These are phyloP conservation scores for Watsonalla binaria DNA, from an alignment of 2,888 invertebrate species.

Conservation along the genomic window DNA sequence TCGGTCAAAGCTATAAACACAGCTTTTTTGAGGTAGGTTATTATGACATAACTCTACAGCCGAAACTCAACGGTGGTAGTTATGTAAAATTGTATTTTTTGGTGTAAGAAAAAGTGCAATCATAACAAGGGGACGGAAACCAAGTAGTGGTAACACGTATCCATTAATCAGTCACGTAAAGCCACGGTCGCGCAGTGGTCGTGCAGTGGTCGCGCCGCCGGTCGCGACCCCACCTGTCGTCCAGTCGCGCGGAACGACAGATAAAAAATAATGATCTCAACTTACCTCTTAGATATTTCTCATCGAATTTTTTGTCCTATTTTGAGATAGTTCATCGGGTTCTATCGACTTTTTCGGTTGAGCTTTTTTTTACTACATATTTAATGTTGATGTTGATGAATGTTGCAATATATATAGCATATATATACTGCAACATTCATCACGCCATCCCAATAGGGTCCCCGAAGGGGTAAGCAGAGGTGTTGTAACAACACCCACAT, in stretches of 20 bases:
- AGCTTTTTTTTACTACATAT: conserved; percentile 6
- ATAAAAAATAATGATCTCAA: conserved; percentile 52
- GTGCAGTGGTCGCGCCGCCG: conserved; percentile 19
- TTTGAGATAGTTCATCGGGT: conserved; percentile 51
- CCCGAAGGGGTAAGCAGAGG: too few relatives aligned
- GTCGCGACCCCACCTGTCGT: conserved; percentile 51
- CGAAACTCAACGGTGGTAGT: too few relatives aligned
- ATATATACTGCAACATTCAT: too few relatives aligned
- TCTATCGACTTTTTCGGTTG: conserved; percentile 20
- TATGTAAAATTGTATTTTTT: too few relatives aligned
- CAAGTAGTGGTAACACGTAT: conserved; percentile 27
- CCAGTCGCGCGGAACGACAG: conserved; percentile 49
- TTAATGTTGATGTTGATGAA: background rate
- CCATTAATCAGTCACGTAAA: conserved; percentile 55
- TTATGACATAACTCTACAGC: too few relatives aligned
- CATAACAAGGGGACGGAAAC: background rate
- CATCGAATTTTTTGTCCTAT: conserved; percentile 49
- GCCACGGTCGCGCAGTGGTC: conserved; percentile 27
- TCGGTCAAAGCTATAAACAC: too few relatives aligned
- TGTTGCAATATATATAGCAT: too few relatives aligned
- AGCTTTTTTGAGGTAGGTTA: too few relatives aligned
- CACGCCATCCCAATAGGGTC: too few relatives aligned
- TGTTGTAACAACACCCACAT: too few relatives aligned
- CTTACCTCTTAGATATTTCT: conserved; percentile 49
- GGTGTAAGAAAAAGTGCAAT: background rate